A percentile compares a stretch with the other conserved stretches of the same genome.
Conservation (phyloP, 2,113 vertebrate genomes). For the Taxidea taxus region DNA sequence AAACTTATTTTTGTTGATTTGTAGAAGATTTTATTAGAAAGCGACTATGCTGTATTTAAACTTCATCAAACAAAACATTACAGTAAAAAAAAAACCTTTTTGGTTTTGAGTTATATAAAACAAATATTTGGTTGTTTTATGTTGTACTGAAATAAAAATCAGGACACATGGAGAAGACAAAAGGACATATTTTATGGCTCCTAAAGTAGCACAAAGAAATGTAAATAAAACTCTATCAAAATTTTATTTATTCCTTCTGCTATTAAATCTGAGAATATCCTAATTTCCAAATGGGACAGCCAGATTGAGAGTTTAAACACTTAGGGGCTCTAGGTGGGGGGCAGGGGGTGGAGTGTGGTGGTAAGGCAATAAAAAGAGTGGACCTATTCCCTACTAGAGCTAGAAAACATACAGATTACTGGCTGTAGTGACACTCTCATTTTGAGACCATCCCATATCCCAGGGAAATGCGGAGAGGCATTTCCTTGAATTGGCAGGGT, state of each 20-base stretch:
- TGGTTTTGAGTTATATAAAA: not conserved
- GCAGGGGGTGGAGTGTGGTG: accelerated
- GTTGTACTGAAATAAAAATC: not conserved
- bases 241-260: not conserved
- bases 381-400: not conserved
- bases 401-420: not conserved
- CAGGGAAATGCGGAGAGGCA: not conserved
- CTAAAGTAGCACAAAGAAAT: not conserved
- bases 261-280: not conserved
- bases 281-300: not conserved
- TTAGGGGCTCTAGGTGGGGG: not conserved
- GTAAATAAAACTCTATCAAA: not conserved
- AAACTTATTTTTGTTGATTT: not conserved
- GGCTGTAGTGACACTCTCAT: not conserved
- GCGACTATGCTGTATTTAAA: not conserved
- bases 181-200: not conserved
- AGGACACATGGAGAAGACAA: not conserved
- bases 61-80: not conserved
- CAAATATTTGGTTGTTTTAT: not conserved
- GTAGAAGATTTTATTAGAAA: not conserved
- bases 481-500: not conserved
- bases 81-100: not conserved
- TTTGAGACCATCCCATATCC: not conserved
- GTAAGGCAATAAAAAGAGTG: not conserved
- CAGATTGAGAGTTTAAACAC: not conserved